Conservation (phyloP, 2,797 vertebrate species). For the Gobionotothen gibberifrons region DNA sequence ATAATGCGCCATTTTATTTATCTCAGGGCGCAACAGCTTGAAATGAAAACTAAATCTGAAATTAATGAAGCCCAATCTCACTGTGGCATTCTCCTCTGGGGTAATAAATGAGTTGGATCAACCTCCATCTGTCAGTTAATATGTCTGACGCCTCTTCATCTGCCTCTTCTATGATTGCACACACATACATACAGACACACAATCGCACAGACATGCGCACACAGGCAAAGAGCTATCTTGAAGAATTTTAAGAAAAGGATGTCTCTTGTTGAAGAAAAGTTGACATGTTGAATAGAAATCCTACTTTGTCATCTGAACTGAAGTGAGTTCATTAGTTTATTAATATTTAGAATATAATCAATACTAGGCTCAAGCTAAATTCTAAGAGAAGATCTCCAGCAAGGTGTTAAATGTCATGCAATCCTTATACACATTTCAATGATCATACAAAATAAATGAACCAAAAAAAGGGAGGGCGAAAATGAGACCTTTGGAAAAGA, state of each 20-base stretch:
- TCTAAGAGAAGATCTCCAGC: slow-evolving; percentile 23
- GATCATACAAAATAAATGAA: slow-evolving; percentile 29
- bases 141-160: slow-evolving; percentile 96
- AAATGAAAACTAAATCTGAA: slow-evolving; percentile 99
- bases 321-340: slow-evolving; percentile 48
- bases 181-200: slow-evolving; percentile 57
- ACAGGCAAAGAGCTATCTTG: slow-evolving; percentile 54
- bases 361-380: slow-evolving; percentile 15
- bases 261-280: slow-evolving; percentile 59
- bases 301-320: slow-evolving; percentile 41
- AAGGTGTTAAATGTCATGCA: slow-evolving; percentile 36
- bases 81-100: slow-evolving; percentile 99
- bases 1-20: slow-evolving; percentile 99
- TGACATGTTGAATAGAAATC: slow-evolving; percentile 55
- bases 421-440: slow-evolving; percentile 21
- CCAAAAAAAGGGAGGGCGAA: slow-evolving; percentile 33
- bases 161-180: slow-evolving; percentile 86
- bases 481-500: slow-evolving; percentile 36
- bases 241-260: slow-evolving; percentile 58
- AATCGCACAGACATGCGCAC: slow-evolving; percentile 11
- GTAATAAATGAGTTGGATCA: slow-evolving; percentile 99
- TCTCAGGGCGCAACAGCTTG: slow-evolving; percentile 99
- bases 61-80: slow-evolving; percentile 99
- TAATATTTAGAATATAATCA: slow-evolving; percentile 20
- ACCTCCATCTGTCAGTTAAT: slow-evolving; percentile 99